Evolutionary conservation across 2,113 vertebrate genomes (phyloP).

Genomic region (Takifugu flavidus): DNA sequence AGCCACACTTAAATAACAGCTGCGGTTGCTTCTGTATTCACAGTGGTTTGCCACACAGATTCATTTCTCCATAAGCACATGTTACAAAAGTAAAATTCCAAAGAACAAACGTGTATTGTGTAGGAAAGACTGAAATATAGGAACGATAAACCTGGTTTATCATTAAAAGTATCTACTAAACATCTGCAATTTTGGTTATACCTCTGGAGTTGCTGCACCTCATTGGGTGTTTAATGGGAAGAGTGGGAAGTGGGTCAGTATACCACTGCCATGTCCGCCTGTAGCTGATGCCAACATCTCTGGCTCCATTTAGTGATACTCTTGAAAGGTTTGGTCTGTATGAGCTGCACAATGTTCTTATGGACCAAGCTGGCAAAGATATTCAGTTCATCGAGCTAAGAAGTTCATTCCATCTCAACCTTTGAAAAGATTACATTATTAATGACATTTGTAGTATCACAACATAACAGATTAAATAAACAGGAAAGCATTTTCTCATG

Average conservation of each 20-base stretch:
- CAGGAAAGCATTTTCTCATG: no score
- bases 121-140: no score
- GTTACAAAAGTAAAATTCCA: neutral
- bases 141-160: neutral
- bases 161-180: conserved; percentile 32
- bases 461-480: no score
- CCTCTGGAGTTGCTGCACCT: conserved; percentile 20
- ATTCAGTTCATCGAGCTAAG: conserved; percentile 1
- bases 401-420: neutral
- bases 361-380: conserved; percentile 44
- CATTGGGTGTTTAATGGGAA: conserved; percentile 32
- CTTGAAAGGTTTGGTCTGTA: conserved; percentile 9
- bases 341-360: conserved; percentile 27
- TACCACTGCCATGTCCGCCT: conserved; percentile 28
- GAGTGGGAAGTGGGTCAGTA: conserved; percentile 16
- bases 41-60: conserved; percentile 1
- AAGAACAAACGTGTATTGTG: no score
- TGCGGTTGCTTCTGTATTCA: conserved; percentile 3
- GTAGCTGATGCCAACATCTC: conserved; percentile 31
- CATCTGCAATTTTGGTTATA: conserved; percentile 35
- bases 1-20: conserved; percentile 4
- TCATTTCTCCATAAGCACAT: neutral
- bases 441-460: no score
- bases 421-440: neutral
- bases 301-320: conserved; percentile 19